These are phyloP conservation scores for Cairina moschata DNA, from an alignment of 2,113 vertebrate genomes.

Conservation along the genomic window DNA sequence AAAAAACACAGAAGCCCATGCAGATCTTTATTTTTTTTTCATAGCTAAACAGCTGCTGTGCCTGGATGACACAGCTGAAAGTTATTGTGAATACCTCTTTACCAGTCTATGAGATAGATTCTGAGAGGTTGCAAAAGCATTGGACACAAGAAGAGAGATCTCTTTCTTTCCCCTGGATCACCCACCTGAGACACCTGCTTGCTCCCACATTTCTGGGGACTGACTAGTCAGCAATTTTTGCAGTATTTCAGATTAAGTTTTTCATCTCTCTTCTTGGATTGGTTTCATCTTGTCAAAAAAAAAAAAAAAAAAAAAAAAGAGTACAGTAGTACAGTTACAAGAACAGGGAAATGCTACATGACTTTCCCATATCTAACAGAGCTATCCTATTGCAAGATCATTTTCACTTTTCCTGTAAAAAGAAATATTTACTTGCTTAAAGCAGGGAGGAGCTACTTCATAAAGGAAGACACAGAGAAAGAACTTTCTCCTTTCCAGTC, in stretches of 20 bases:
- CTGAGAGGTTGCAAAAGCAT: neutral
- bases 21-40: neutral
- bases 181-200: neutral
- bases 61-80: neutral
- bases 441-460: neutral
- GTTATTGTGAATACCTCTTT: neutral
- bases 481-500: neutral
- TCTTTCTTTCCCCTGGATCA: neutral
- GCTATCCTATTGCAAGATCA: neutral
- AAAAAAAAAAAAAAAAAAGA: no score
- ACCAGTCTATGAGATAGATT: neutral
- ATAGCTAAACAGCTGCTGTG: neutral
- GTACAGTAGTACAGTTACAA: neutral
- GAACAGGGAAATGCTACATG: neutral
- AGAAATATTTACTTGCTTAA: neutral
- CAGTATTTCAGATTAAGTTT: neutral
- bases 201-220: neutral
- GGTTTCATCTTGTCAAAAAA: neutral
- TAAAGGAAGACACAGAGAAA: neutral
- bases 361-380: neutral
- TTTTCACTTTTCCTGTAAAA: neutral
- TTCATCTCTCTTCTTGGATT: neutral
- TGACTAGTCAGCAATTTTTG: neutral
- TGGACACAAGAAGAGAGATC: neutral
- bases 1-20: neutral